Percentiles rank a stretch among this genome's conserved stretches.
Evolutionary conservation across 2,888 invertebrate genomes (phyloP).

Genomic region (Aphelenchoides bicaudatus): DNA sequence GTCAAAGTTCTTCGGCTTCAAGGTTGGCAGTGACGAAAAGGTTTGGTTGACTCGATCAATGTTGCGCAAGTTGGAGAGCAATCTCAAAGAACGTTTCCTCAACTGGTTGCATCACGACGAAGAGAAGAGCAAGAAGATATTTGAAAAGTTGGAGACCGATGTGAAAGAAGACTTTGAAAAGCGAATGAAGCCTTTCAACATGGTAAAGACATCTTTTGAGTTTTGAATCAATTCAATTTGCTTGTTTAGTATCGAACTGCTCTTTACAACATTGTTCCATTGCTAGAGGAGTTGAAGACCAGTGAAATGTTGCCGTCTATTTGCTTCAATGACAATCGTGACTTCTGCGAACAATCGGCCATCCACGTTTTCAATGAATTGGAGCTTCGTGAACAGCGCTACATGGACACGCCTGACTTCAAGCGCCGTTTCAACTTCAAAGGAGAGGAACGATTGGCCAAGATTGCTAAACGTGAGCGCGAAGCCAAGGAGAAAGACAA

Average conservation of each 20-base stretch:
- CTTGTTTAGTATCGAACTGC: constrained; percentile 28
- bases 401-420: constrained; percentile 50
- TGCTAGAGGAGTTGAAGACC: constrained; percentile 49
- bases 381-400: constrained; percentile 44
- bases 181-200: constrained; percentile 49
- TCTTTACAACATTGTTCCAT: constrained; percentile 46
- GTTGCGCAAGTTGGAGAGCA: constrained; percentile 47
- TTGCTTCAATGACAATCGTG: constrained; percentile 58
- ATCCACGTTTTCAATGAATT: constrained; percentile 42
- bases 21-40: constrained; percentile 26
- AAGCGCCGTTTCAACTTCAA: constrained; percentile 52
- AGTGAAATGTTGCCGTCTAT: constrained; percentile 53
- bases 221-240: background rate
- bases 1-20: constrained; percentile 47
- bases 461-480: constrained; percentile 52
- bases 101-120: constrained; percentile 54
- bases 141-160: constrained; percentile 35
- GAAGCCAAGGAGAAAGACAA: constrained; percentile 48
- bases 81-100: constrained; percentile 50
- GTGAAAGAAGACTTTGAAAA: constrained; percentile 40
- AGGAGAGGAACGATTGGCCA: constrained; percentile 53
- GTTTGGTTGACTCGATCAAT: constrained; percentile 52
- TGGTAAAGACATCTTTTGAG: constrained; percentile 26
- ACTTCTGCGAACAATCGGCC: constrained; percentile 52
- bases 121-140: constrained; percentile 42